Evolutionary conservation across 2,888 invertebrate species (phyloP), one percentile per base, ranked within the genome.

Genomic region (Thymelicus sylvestris): DNA sequence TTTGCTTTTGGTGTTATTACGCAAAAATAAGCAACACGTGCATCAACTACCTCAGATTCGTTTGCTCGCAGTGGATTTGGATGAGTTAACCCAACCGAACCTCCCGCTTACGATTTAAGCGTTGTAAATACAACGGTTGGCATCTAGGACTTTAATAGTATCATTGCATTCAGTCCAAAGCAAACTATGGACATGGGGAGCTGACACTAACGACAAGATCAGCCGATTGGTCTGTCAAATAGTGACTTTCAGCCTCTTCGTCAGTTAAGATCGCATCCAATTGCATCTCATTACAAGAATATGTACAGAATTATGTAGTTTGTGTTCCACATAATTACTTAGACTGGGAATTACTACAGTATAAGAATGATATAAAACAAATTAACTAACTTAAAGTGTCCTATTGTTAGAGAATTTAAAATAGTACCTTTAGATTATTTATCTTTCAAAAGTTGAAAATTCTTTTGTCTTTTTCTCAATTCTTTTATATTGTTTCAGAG

Each of bases 401-500:
- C 12, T 10, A 10, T 0, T 44, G 44, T 44, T 44, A 44, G 1
- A 44, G 10, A 12, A 12, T 44, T 1, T 44, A 44, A 44, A 44
- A 44, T 12, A 10, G 8, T 44, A 12, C 3, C 44, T 44, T 10
- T 31, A 31, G 31, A 5, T 31, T 5, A 3, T 31, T 31, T 5
- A 3, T 31, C 31, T 31, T 31, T 12, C 4, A 10, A 10, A 8
- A 12, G 44, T 10, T 1, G 7, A 44, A 10, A 12, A 44, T 44
- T 8, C 7, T 41, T 0, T 12, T 44, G 7, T 8, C 19, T 15
- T 52, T n/a, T 55, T 4, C 10, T 12, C 10, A 55, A 55, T 8
- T 19, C 4, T 31, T 55, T 0, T 12, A 24, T 57, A 38, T 57
- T 79, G 50, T 92, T 92, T 55, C 84, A 94, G 94, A 74, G 79